Evolutionary conservation across 2,888 invertebrate species (phyloP), one percentile per base, ranked within the genome.

Genomic region (Andrena praecox): DNA sequence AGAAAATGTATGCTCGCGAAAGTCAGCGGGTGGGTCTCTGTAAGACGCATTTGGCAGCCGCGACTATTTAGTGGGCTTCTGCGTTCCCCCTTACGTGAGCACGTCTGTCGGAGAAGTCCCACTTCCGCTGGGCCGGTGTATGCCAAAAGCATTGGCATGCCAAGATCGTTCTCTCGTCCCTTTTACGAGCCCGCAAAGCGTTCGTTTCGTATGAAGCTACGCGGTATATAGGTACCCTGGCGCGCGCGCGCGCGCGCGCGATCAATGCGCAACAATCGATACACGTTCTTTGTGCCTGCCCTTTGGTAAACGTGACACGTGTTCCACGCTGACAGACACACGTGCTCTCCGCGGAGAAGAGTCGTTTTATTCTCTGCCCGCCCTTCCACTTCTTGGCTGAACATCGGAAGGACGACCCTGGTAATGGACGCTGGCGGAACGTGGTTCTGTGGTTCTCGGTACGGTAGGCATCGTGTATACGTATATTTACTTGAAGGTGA

Each of bases 351-450:
- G 29, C 8, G 79, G 27, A 42, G 42, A 42, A 42, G 16, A 20
- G 52, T 24, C 31, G 68, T 72, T 73, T 80, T 73, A 73, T 80
- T 69, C 48, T 12, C 52, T 59, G 4, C 27, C 33, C 24, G 35
- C 29, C 73, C 66, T 73, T 73, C 63, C 69, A 35, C 64, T 69
- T 80, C 68, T 64, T 66, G 52, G 60, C 69, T 70, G 42, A 81
- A 81, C 59, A 29, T 66, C n/a, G 68, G 60, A 71, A 75, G 74
- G 66, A 67, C 63, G 71, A 75, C 75, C 82, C 67, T 75, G 70
- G 54, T 81, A 81, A 81, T 81, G 69, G 75, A 74, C 81, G 64
- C 73, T 60, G 73, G 27, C 6, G 52, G 66, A 69, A 80, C 81
- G 62, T 67, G 70, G 20, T 66, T 72, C 24, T 29, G 48, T 42